Conservation (phyloP, 2,797 vertebrate genomes). For the Scarus forsteni region DNA sequence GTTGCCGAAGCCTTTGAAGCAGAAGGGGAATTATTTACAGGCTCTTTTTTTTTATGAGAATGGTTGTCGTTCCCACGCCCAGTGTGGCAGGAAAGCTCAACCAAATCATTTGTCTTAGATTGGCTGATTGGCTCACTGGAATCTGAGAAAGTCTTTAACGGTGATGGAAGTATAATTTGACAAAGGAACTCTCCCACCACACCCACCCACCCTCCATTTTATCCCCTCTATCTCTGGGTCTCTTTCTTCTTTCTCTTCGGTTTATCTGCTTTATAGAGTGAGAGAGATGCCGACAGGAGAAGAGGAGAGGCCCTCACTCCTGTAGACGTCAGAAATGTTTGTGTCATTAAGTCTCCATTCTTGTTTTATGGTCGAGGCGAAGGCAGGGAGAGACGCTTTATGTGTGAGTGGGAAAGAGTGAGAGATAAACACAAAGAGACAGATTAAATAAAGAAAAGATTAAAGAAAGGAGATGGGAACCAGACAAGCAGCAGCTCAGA, state of each 20-base stretch:
- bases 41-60: constrained; percentile 73
- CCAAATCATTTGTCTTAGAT: constrained; percentile 82
- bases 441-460: constrained; percentile 57
- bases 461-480: constrained; percentile 33
- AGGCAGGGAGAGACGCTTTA: constrained; percentile 38
- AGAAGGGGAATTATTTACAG: constrained; percentile 80
- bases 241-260: constrained; percentile 34
- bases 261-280: constrained; percentile 72
- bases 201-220: constrained; percentile 50
- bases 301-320: constrained; percentile 35
- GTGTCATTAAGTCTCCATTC: constrained; percentile 59
- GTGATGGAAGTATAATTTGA: constrained; percentile 76
- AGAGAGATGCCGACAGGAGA: constrained; percentile 45
- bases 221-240: constrained; percentile 15
- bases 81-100: constrained; percentile 78
- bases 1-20: constrained; percentile 78
- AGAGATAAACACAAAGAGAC: constrained; percentile 45
- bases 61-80: constrained; percentile 82
- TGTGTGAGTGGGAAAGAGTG: constrained; percentile 29
- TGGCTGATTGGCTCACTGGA: constrained; percentile 80
- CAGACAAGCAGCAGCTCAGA: constrained; percentile 18
- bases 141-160: constrained; percentile 71
- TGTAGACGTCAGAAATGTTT: constrained; percentile 62
- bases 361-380: constrained; percentile 56
- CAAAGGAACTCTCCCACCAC: constrained; percentile 63